A percentile compares a stretch with the other conserved stretches of the same genome.
phyloP scores from a whole-genome alignment of 2,888 invertebrate species.

The Iphiclides podalirius region DNA sequence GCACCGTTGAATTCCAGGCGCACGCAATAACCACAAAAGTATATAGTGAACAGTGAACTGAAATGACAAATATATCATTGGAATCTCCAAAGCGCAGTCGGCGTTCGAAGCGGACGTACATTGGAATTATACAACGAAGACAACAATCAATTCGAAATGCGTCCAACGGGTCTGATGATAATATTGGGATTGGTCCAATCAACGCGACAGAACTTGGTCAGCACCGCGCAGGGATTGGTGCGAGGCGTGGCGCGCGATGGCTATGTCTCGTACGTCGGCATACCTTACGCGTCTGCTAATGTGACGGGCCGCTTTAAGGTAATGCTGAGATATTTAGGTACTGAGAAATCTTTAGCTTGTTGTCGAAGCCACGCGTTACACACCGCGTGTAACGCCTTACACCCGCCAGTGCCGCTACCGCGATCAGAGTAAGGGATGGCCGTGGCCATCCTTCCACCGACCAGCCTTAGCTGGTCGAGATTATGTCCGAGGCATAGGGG shows the following conservation, averaged over 20 bases:
- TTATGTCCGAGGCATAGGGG: no score
- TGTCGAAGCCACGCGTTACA: no score
- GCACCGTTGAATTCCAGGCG: conserved; percentile 13
- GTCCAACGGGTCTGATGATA: not conserved
- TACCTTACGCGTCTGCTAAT: conserved; percentile 56
- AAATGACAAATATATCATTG: not conserved
- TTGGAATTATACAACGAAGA: no score
- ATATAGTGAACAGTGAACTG: not conserved
- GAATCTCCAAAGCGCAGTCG: not conserved
- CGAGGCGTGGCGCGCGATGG: conserved; percentile 49
- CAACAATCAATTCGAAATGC: no score
- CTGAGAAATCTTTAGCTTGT: no score
- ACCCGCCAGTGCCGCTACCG: no score
- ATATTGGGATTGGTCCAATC: conserved; percentile 14
- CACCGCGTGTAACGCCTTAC: no score
- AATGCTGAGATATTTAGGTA: conserved; percentile 3
- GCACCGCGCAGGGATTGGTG: conserved; percentile 54
- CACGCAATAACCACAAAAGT: not conserved
- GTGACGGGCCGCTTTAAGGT: conserved; percentile 55
- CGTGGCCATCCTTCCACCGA: no score
- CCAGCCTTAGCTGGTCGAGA: no score
- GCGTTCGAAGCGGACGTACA: not conserved
- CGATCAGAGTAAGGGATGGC: not conserved
- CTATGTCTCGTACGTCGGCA: conserved; percentile 55
- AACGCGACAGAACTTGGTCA: conserved; percentile 41